Conservation (phyloP, 1,140 invertebrate species). For the Diabrotica undecimpunctata region DNA sequence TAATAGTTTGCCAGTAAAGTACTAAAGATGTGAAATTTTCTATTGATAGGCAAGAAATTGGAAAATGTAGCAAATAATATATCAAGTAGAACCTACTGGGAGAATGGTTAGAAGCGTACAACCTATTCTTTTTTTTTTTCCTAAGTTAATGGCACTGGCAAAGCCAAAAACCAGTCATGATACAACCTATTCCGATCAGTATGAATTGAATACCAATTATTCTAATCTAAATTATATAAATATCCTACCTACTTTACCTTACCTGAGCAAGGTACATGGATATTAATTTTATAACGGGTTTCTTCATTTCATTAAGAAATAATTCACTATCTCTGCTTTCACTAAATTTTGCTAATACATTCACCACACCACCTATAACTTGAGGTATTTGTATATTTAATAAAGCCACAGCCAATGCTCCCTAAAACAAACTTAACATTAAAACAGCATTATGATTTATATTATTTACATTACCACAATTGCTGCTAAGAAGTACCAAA, state of each 20-base stretch:
- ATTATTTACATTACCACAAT: conserved; percentile 50
- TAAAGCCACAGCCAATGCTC: conserved; percentile 72
- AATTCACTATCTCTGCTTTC: conserved; percentile 45
- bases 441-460: not conserved
- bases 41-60: no score
- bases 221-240: not conserved
- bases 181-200: no score
- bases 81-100: no score
- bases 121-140: no score
- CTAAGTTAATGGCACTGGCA: no score
- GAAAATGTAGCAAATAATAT: no score
- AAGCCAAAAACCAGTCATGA: no score
- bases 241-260: conserved; percentile 28
- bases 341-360: conserved; percentile 62
- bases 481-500: conserved; percentile 55
- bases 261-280: conserved; percentile 69
- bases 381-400: conserved; percentile 81
- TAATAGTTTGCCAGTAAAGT: no score
- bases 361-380: conserved; percentile 71
- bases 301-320: conserved; percentile 61
- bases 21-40: no score
- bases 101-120: no score
- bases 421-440: conserved; percentile 53
- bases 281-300: conserved; percentile 64
- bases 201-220: no score